These are phyloP conservation scores for Calephelis nemesis DNA, from an alignment of 1,140 invertebrate species.

Conservation along the genomic window DNA sequence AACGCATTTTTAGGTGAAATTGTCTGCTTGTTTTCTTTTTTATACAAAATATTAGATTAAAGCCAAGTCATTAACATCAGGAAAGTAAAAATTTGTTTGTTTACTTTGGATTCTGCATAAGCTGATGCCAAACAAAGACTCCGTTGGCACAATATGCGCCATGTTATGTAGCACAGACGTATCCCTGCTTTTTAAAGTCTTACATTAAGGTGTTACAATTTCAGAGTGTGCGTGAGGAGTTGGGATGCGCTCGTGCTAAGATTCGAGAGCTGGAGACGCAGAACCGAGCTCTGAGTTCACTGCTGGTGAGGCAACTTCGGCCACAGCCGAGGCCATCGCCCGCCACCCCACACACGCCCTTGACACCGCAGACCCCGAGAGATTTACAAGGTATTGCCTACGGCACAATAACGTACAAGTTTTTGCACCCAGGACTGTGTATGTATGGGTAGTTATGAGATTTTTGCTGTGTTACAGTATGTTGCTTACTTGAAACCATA, in stretches of 20 bases:
- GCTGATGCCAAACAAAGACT: too few relatives aligned
- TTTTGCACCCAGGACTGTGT: too few relatives aligned
- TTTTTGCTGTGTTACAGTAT: too few relatives aligned
- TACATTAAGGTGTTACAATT: constrained; percentile 20
- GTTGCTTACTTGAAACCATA: too few relatives aligned
- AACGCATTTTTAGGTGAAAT: too few relatives aligned
- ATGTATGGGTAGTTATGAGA: too few relatives aligned
- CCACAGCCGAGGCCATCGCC: constrained; percentile 77
- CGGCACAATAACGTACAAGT: neutral
- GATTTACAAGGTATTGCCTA: constrained; percentile 58
- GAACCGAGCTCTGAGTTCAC: constrained; percentile 82
- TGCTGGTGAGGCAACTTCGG: constrained; percentile 83
- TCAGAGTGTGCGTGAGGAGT: constrained; percentile 84
- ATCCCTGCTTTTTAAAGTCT: too few relatives aligned
- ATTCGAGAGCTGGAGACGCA: constrained; percentile 85
- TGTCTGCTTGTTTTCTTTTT: too few relatives aligned
- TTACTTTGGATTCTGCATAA: neutral
- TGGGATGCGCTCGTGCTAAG: constrained; percentile 81
- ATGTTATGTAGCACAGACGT: too few relatives aligned
- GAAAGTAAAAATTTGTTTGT: neutral
- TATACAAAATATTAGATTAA: too few relatives aligned
- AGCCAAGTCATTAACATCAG: neutral
- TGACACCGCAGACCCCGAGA: constrained; percentile 54
- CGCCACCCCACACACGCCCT: constrained; percentile 67
- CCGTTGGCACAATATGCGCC: too few relatives aligned